Conservation (phyloP, 2,888 invertebrate species). For the Orthosia incerta region DNA sequence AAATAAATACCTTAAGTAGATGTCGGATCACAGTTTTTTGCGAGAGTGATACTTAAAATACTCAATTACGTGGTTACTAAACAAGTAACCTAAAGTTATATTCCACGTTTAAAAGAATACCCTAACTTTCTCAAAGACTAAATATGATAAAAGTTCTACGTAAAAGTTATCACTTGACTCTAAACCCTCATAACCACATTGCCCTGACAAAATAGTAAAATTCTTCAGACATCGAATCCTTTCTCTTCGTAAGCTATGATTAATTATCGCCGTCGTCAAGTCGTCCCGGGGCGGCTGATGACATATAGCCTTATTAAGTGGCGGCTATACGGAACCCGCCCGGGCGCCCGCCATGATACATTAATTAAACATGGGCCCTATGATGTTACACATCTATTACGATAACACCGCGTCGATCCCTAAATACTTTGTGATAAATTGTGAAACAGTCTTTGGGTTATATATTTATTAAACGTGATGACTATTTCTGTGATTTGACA, state of each 20-base stretch:
- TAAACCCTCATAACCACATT: slow-evolving; percentile 5
- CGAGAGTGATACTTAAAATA: too few relatives aligned
- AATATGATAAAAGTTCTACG: background rate
- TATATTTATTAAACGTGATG: too few relatives aligned
- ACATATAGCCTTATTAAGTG: slow-evolving; percentile 49
- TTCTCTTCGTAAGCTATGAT: slow-evolving; percentile 37
- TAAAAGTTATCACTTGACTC: slow-evolving; percentile 1
- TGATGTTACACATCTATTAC: slow-evolving; percentile 46
- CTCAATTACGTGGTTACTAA: too few relatives aligned
- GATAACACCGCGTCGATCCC: slow-evolving; percentile 28
- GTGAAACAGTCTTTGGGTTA: background rate
- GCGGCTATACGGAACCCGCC: slow-evolving; percentile 26
- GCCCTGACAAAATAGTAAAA: background rate
- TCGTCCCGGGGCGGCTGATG: slow-evolving; percentile 33
- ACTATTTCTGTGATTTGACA: too few relatives aligned
- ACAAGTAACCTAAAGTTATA: too few relatives aligned
- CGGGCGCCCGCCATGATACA: slow-evolving; percentile 35
- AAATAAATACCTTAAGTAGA: too few relatives aligned
- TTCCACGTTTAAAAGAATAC: background rate
- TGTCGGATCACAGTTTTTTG: too few relatives aligned
- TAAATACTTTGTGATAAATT: slow-evolving; percentile 16
- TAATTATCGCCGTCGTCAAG: slow-evolving; percentile 53
- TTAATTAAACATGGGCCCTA: slow-evolving; percentile 54
- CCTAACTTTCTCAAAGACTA: too few relatives aligned
- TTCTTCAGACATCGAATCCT: slow-evolving; percentile 22